phyloP scores from a whole-genome alignment of 2,888 invertebrate genomes.

The Endotricha flammealis region DNA sequence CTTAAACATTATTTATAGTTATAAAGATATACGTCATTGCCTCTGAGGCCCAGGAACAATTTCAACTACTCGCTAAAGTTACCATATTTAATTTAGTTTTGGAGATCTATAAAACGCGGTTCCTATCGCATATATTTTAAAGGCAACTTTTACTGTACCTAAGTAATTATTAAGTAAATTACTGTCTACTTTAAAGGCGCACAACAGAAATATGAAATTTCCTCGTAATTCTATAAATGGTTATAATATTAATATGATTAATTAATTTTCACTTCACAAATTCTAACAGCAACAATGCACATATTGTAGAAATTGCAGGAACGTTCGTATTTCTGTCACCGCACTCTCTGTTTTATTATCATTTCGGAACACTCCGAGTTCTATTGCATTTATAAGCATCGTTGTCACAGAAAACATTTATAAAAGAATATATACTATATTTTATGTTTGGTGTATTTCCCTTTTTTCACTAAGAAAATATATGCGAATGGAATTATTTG shows the following conservation, averaged over 20 bases:
- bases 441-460: constrained; percentile 37
- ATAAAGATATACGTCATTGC: constrained; percentile 71
- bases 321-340: too few relatives aligned
- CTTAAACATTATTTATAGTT: constrained; percentile 61
- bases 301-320: too few relatives aligned
- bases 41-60: constrained; percentile 78
- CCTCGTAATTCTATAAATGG: too few relatives aligned
- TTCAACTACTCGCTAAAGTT: constrained; percentile 73
- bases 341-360: too few relatives aligned
- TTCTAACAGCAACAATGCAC: too few relatives aligned
- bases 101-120: constrained; percentile 56
- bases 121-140: constrained; percentile 69
- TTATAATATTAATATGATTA: too few relatives aligned
- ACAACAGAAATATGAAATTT: constrained; percentile 8
- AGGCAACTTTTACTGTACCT: constrained; percentile 27
- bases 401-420: constrained; percentile 31
- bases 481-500: constrained; percentile 63
- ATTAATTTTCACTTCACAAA: too few relatives aligned
- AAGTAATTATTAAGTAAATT: constrained; percentile 4
- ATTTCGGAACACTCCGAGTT: neutral
- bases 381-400: constrained; percentile 17
- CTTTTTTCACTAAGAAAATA: constrained; percentile 48
- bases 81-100: constrained; percentile 57
- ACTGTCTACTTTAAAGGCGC: constrained; percentile 10
- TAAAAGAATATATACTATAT: constrained; percentile 28